These are phyloP conservation scores for Syndactyla subalaris DNA, from an alignment of 2,797 vertebrate species.

Conservation along the genomic window DNA sequence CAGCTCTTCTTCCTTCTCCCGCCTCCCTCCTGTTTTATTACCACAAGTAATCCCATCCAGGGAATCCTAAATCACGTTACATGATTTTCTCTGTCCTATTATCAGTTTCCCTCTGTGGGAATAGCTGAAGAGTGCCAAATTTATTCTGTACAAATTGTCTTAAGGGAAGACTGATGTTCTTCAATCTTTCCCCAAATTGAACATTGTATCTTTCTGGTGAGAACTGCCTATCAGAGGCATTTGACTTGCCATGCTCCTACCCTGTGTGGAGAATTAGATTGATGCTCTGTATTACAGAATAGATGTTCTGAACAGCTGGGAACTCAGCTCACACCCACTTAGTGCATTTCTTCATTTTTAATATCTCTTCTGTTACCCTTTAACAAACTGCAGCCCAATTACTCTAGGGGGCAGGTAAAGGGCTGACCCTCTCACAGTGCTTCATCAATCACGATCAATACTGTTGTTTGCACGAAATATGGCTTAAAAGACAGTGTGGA, in stretches of 20 bases:
- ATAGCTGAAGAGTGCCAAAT: constrained; percentile 65
- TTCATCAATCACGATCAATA: constrained; percentile 31
- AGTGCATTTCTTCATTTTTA: constrained; percentile 65
- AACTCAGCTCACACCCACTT: constrained; percentile 24
- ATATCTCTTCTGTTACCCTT: constrained; percentile 50
- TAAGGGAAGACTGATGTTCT: constrained; percentile 76
- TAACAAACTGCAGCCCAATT: constrained; percentile 51
- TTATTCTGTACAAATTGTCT: constrained; percentile 77
- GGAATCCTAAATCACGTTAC: constrained; percentile 47
- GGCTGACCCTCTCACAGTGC: background rate
- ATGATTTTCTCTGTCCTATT: constrained; percentile 52
- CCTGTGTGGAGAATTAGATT: constrained; percentile 62
- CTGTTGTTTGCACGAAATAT: background rate
- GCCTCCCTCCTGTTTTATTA: constrained; percentile 40
- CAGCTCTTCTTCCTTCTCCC: background rate
- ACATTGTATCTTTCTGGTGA: constrained; percentile 55
- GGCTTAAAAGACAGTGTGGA: background rate
- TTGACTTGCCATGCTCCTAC: constrained; percentile 53
- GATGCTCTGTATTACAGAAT: constrained; percentile 59
- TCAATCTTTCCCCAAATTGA: constrained; percentile 73
- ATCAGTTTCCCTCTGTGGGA: constrained; percentile 60
- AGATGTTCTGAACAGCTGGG: constrained; percentile 65
- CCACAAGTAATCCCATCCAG: constrained; percentile 61
- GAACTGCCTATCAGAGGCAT: constrained; percentile 39
- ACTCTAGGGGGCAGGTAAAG: constrained; percentile 37